These are phyloP conservation scores for Carpatolechia fugitivella DNA, from an alignment of 2,888 invertebrate species.

Conservation along the genomic window DNA sequence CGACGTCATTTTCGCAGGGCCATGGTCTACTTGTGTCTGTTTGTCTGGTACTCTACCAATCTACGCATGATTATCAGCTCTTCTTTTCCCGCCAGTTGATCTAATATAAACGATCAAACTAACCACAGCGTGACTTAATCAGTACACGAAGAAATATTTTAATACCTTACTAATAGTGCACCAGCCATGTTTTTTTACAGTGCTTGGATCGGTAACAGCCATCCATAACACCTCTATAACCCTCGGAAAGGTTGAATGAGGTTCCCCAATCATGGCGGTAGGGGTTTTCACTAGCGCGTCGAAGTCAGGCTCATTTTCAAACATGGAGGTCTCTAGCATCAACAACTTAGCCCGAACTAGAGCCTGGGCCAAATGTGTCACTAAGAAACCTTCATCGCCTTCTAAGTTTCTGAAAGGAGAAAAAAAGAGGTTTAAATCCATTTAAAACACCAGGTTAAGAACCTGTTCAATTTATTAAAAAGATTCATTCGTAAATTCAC, in stretches of 20 bases:
- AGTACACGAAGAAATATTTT: too few relatives aligned
- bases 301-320: conserved; percentile 59
- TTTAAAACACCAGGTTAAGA: neutral
- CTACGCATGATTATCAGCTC: too few relatives aligned
- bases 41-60: too few relatives aligned
- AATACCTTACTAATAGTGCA: conserved; percentile 59
- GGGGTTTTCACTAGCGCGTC: conserved; percentile 59
- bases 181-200: conserved; percentile 54
- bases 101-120: too few relatives aligned
- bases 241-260: conserved; percentile 60
- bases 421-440: neutral
- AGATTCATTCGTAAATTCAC: too few relatives aligned
- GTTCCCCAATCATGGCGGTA: conserved; percentile 58
- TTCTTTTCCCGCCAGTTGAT: too few relatives aligned
- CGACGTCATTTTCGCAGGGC: too few relatives aligned
- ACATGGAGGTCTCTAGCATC: conserved; percentile 47
- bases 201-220: conserved; percentile 50
- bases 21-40: too few relatives aligned
- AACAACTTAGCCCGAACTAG: conserved; percentile 50
- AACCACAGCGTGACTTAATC: too few relatives aligned
- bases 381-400: conserved; percentile 54
- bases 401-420: conserved; percentile 52
- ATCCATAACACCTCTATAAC: conserved; percentile 59
- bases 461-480: too few relatives aligned
- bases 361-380: conserved; percentile 48